phyloP scores from a whole-genome alignment of 2,797 vertebrate species.

The Alectoris magna region DNA sequence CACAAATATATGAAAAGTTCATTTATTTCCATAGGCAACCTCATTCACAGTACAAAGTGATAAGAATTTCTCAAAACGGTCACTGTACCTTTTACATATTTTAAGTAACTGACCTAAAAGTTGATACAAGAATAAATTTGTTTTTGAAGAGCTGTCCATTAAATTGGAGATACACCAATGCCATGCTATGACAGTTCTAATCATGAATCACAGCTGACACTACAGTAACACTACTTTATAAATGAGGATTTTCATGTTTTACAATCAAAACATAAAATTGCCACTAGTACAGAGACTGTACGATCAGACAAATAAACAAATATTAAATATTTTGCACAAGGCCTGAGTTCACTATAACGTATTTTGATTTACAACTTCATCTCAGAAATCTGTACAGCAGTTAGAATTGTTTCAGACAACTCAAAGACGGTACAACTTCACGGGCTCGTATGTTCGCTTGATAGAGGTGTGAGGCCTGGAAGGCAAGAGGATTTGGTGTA shows the following conservation, averaged over 20 bases:
- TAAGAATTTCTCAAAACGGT: constrained; percentile 75
- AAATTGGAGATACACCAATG: constrained; percentile 48
- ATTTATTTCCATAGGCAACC: constrained; percentile 85
- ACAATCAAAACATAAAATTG: constrained; percentile 61
- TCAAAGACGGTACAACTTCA: not conserved
- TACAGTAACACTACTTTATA: constrained; percentile 53
- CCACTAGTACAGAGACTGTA: constrained; percentile 59
- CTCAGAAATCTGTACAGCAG: constrained; percentile 61
- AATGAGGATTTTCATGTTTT: constrained; percentile 52
- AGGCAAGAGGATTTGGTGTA: constrained; percentile 11
- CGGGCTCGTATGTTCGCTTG: not conserved
- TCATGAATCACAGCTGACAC: constrained; percentile 56
- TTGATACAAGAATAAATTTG: constrained; percentile 84
- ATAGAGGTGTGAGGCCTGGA: constrained; percentile 6
- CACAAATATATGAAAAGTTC: constrained; percentile 72
- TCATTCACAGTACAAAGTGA: constrained; percentile 83
- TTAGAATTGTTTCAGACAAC: constrained; percentile 28
- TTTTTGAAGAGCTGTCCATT: constrained; percentile 55
- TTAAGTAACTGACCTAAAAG: constrained; percentile 78
- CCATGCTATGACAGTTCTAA: constrained; percentile 63
- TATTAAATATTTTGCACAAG: constrained; percentile 68
- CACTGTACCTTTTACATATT: constrained; percentile 80
- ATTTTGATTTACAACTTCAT: constrained; percentile 62
- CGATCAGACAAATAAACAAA: constrained; percentile 58
- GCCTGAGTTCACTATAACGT: constrained; percentile 71